phyloP scores from a whole-genome alignment of 2,888 invertebrate species.

The Acanthoscelides obtectus region DNA sequence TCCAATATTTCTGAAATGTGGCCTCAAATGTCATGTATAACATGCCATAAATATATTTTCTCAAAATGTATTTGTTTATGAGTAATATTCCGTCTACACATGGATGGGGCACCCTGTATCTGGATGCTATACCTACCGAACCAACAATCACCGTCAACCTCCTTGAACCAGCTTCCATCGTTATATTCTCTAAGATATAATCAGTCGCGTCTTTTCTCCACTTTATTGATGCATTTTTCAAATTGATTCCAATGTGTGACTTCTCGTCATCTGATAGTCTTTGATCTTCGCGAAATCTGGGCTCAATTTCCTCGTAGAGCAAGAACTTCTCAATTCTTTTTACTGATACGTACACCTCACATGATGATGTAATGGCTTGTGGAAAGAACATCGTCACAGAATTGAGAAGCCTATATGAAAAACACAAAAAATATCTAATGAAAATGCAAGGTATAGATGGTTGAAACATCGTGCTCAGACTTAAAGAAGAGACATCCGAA shows the following conservation, averaged over 20 bases:
- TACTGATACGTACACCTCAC: conserved; percentile 51
- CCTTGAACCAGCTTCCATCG: conserved; percentile 59
- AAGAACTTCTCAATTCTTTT: conserved; percentile 46
- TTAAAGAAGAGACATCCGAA: too few relatives aligned
- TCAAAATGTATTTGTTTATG: too few relatives aligned
- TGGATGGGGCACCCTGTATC: too few relatives aligned
- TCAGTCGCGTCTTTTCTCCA: conserved; percentile 50
- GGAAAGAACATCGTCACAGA: conserved; percentile 62
- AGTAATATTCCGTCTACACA: too few relatives aligned
- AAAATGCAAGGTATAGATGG: too few relatives aligned
- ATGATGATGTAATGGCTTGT: conserved; percentile 60
- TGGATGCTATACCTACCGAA: background rate
- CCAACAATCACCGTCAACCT: conserved; percentile 51
- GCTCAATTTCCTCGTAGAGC: conserved; percentile 10
- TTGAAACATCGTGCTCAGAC: too few relatives aligned
- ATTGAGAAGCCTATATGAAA: conserved; percentile 62
- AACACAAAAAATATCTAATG: too few relatives aligned
- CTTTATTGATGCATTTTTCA: conserved; percentile 57
- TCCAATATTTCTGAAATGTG: too few relatives aligned
- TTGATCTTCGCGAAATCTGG: background rate
- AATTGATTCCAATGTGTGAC: conserved; percentile 12
- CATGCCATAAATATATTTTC: too few relatives aligned
- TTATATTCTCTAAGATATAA: conserved; percentile 55
- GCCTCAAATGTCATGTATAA: too few relatives aligned
- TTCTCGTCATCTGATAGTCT: conserved; percentile 39